Conservation (phyloP, 2,888 invertebrate genomes). For the Andrena marginata region DNA sequence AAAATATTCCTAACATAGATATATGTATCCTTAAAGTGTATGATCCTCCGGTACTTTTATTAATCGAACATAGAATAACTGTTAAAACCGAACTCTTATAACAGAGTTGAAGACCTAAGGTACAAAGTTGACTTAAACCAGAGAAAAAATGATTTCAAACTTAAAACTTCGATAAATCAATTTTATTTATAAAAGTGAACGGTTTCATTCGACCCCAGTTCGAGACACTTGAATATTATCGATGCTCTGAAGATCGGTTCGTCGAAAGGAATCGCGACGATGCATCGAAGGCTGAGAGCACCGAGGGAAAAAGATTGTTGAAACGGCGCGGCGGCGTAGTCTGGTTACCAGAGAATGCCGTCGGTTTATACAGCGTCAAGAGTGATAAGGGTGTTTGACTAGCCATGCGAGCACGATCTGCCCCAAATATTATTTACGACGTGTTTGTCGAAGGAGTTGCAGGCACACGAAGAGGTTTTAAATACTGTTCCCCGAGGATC, state of each 20-base stretch:
- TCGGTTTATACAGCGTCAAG: slow-evolving; percentile 41
- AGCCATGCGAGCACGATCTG: slow-evolving; percentile 51
- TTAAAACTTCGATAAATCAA: no score
- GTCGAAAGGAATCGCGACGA: background rate
- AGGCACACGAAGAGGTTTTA: no score
- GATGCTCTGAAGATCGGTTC: background rate
- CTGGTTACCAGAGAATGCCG: slow-evolving; percentile 42
- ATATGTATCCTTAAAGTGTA: no score
- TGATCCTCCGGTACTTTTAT: no score
- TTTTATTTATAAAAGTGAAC: no score
- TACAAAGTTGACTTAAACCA: no score
- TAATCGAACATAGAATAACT: no score
- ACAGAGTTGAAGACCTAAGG: no score
- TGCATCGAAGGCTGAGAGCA: background rate
- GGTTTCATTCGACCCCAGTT: no score
- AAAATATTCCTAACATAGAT: no score
- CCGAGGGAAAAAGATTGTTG: background rate
- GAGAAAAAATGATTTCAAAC: no score
- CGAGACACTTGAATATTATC: background rate
- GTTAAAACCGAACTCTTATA: no score
- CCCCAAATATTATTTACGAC: slow-evolving; percentile 56
- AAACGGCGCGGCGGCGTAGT: slow-evolving; percentile 20
- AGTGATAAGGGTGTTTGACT: slow-evolving; percentile 73
- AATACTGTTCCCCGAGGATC: background rate
- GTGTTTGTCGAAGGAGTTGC: slow-evolving; percentile 11